phyloP scores from a whole-genome alignment of 2,113 vertebrate species.

The Aepyceros melampus region DNA sequence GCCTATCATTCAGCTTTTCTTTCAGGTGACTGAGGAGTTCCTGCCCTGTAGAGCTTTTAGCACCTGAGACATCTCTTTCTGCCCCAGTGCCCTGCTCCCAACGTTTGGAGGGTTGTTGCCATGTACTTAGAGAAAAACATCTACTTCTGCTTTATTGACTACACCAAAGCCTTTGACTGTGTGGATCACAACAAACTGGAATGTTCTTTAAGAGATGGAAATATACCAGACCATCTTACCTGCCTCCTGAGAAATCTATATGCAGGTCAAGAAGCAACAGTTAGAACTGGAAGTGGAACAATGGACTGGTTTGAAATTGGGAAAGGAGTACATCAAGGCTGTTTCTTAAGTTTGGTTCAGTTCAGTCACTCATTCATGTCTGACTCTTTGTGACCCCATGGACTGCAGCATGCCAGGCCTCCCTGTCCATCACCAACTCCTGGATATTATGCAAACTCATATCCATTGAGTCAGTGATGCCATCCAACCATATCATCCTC shows the following conservation, averaged over 20 bases:
- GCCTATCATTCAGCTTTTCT: neutral
- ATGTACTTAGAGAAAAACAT: neutral
- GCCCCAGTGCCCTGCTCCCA: neutral
- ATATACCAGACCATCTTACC: neutral
- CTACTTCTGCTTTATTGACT: neutral
- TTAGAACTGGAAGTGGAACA: neutral
- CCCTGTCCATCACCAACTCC: neutral
- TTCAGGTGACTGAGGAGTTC: neutral
- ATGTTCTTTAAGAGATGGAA: neutral
- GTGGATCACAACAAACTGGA: neutral
- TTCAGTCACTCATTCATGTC: neutral
- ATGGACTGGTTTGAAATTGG: neutral
- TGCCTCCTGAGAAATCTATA: neutral
- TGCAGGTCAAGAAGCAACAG: neutral
- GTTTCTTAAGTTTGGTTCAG: neutral
- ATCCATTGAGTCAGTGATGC: neutral
- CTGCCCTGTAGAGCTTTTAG: neutral
- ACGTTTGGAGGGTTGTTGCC: neutral
- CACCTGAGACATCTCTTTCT: neutral
- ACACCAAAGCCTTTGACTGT: neutral
- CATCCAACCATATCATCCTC: neutral
- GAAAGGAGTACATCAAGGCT: neutral
- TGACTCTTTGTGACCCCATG: neutral
- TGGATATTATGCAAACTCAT: neutral
- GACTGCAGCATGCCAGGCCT: neutral